A percentile compares a stretch with the other conserved stretches of the same genome.
Conservation (phyloP, 37 sponge, comb jelly and placozoan genomes). For the Oopsacas minuta region DNA sequence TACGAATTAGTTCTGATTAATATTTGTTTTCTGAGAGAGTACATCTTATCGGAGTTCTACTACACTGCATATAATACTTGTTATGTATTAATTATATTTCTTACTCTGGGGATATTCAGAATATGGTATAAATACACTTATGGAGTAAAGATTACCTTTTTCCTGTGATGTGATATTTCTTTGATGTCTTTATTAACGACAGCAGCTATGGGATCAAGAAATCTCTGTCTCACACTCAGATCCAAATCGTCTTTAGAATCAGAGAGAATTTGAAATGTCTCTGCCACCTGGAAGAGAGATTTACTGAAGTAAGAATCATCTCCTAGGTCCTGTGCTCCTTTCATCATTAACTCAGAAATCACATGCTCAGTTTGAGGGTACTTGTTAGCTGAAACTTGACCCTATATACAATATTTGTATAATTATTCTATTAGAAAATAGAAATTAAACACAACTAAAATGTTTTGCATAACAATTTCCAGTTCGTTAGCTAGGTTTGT, state of each 20-base stretch:
- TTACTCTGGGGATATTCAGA: too few relatives aligned
- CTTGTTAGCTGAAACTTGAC: neutral
- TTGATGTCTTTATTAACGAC: constrained; percentile 8
- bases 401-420: neutral
- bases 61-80: too few relatives aligned
- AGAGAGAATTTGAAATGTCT: neutral
- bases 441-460: too few relatives aligned
- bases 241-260: neutral
- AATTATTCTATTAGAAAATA: too few relatives aligned
- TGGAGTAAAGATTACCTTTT: neutral
- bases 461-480: too few relatives aligned
- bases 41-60: too few relatives aligned
- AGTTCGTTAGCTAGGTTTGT: too few relatives aligned
- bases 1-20: too few relatives aligned
- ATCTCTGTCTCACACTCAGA: constrained; percentile 1
- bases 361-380: neutral
- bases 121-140: too few relatives aligned
- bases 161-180: neutral
- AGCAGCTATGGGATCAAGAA: neutral
- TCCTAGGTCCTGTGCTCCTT: constrained; percentile 6
- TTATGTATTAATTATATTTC: too few relatives aligned
- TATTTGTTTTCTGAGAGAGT: too few relatives aligned
- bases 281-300: neutral
- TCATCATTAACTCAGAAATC: neutral
- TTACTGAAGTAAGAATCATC: neutral